A percentile compares a stretch with the other conserved stretches of the same genome.
Conservation (phyloP, 2,888 invertebrate genomes). For the Tolmerus cingulatus region DNA sequence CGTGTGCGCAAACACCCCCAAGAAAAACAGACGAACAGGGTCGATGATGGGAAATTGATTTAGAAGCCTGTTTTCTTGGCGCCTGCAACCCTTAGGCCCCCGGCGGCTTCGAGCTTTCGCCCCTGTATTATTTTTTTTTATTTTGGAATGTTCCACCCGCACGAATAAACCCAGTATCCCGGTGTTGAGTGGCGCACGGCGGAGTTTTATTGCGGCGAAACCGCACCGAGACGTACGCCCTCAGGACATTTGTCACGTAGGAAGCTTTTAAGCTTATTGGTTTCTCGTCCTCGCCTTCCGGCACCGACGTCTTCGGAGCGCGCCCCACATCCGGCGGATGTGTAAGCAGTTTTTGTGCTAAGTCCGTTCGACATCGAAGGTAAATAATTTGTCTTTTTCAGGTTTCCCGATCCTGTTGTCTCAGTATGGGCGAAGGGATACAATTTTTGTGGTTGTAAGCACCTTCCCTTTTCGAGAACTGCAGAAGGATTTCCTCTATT, state of each 20-base stretch:
- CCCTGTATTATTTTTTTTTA: background rate
- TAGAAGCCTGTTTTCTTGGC: conserved; percentile 13
- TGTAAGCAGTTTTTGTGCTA: conserved; percentile 23
- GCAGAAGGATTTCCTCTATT: background rate
- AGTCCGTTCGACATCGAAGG: conserved; percentile 23
- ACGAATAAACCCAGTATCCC: background rate
- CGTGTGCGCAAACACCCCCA: background rate
- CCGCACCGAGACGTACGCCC: conserved; percentile 31
- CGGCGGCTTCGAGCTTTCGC: background rate
- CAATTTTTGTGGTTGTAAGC: background rate
- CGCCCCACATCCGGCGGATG: background rate
- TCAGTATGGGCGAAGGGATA: background rate
- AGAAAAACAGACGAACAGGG: background rate
- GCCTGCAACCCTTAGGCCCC: conserved; percentile 2
- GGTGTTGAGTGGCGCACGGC: background rate
- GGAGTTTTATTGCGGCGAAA: conserved; percentile 26
- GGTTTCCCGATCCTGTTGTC: background rate
- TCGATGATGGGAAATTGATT: conserved; percentile 36
- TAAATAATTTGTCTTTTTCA: conserved; percentile 38
- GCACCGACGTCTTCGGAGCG: background rate
- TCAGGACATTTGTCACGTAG: conserved; percentile 29
- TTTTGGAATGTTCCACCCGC: background rate
- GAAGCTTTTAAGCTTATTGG: conserved; percentile 44
- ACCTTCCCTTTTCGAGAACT: background rate
- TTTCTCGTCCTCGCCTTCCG: conserved; percentile 16